A percentile compares a stretch with the other conserved stretches of the same genome.
Conservation (phyloP, 1,140 invertebrate genomes). For the Pemphigus obesinymphae region DNA sequence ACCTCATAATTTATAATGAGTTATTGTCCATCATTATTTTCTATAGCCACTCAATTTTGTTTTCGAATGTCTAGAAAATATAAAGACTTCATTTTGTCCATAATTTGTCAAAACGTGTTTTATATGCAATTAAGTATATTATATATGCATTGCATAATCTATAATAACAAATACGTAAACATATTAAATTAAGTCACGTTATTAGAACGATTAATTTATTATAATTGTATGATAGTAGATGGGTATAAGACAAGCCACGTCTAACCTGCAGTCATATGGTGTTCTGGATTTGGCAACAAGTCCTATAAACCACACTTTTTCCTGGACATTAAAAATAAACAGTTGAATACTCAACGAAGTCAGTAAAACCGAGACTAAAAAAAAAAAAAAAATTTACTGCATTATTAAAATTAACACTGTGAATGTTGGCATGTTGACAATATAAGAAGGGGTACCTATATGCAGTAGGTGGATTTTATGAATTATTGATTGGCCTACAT, state of each 20-base stretch:
- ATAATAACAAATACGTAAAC: neutral
- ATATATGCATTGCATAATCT: neutral
- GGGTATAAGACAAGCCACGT: neutral
- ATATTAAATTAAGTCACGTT: neutral
- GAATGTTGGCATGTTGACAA: slow-evolving; percentile 32
- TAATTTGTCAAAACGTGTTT: neutral
- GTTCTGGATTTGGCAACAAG: slow-evolving; percentile 23
- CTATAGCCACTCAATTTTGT: neutral
- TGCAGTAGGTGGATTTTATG: slow-evolving; percentile 27
- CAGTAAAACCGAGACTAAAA: slow-evolving; percentile 3
- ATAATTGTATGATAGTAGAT: neutral
- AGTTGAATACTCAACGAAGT: slow-evolving; percentile 6
- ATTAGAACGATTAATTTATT: neutral
- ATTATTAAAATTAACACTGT: slow-evolving; percentile 9
- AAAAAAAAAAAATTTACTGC: slow-evolving; percentile 6
- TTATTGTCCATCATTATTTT: neutral
- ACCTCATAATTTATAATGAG: neutral
- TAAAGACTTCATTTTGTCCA: neutral
- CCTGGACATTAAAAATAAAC: slow-evolving; percentile 24
- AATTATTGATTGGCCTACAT: slow-evolving; percentile 41
- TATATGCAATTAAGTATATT: neutral
- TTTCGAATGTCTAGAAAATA: neutral
- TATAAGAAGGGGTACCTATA: neutral
- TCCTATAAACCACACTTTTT: neutral
- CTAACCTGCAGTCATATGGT: neutral